Conservation (phyloP, 2,797 vertebrate species). For the Phoxinus dragarum region DNA sequence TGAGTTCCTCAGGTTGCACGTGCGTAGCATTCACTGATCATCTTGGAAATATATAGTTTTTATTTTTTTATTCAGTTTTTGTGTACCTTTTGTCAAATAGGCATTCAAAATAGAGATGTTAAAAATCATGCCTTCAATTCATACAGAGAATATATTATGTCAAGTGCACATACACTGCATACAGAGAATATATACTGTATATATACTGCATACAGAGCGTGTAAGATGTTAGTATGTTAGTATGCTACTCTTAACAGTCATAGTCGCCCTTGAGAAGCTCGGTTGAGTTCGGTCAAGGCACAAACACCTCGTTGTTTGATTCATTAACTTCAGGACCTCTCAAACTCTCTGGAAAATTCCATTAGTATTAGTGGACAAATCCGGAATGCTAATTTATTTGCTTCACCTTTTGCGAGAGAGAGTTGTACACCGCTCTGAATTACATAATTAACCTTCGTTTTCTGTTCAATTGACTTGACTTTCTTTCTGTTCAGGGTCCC, state of each 20-base stretch:
- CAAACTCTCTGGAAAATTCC: constrained; percentile 54
- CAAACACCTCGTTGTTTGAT: constrained; percentile 36
- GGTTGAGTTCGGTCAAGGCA: constrained; percentile 41
- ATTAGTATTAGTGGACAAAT: constrained; percentile 45
- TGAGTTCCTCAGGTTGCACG: background rate
- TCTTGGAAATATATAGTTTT: background rate
- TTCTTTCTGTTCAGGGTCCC: background rate
- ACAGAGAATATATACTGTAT: background rate
- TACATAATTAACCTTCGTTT: constrained; percentile 19
- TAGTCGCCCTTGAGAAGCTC: constrained; percentile 44
- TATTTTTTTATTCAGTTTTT: background rate
- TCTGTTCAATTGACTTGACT: constrained; percentile 7
- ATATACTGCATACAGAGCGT: background rate
- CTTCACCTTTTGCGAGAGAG: constrained; percentile 37
- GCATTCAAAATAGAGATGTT: background rate
- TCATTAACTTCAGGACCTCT: constrained; percentile 48
- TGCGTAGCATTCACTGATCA: background rate
- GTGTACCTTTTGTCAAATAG: background rate
- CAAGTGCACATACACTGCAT: background rate
- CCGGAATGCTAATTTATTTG: constrained; percentile 45
- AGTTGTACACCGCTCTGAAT: constrained; percentile 24
- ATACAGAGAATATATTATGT: background rate
- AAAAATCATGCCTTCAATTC: background rate
- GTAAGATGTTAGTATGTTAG: background rate
- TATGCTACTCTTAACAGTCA: background rate